Base-by-base conservation (phyloP, 2,113 vertebrate genomes). In the Phylloscopus trochiloides region DNA sequence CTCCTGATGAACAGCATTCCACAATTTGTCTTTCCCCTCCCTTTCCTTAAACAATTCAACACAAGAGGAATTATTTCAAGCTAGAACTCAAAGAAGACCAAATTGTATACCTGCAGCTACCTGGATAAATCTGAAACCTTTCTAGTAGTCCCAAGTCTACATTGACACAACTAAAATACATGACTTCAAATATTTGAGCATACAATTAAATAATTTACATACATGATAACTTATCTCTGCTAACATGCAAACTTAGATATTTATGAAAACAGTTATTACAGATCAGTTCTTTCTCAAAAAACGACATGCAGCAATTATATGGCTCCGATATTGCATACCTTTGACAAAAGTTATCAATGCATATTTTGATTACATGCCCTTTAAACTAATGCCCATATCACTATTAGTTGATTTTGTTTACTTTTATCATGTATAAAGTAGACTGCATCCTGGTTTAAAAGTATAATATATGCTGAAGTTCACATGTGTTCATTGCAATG, bases 401-500 rank as follows among this genome's bases (percentile, higher is more conserved):
- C 48, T 79, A 54, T 77, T 28, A 82, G 7, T 63, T 86, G 26
- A 21, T 59, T 96, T 94, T 86, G 48, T 92, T 95, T 94, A 84
- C 63, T 92, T 42, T 42, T 88, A 79, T 32, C 59, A 59, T 85
- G 42, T 75, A 59, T 68, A 66, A 81, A 74, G 79, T 72, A 51
- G 38, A 70, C 32, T 95, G 73, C 32, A 89, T 78, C 62, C 83
- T 75, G 61, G 45, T 96, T 95, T 84, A 96, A 96, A 95, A 85
- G 90, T 74, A 40, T 45, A 95, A 95, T 59, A 82, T 11, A 74
- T 10, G 10, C 25, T 68, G 17, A 36, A 16, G 6, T 52, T 63
- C 58, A 59, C 48, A 63, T 1, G 6, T 54, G 91, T 88, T 92
- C 34, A 84, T 34, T 93, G 70, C 51, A 88, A 71, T 76, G 50